Conservation (phyloP, 1,140 invertebrate species). For the Zaprionus vittiger region DNA sequence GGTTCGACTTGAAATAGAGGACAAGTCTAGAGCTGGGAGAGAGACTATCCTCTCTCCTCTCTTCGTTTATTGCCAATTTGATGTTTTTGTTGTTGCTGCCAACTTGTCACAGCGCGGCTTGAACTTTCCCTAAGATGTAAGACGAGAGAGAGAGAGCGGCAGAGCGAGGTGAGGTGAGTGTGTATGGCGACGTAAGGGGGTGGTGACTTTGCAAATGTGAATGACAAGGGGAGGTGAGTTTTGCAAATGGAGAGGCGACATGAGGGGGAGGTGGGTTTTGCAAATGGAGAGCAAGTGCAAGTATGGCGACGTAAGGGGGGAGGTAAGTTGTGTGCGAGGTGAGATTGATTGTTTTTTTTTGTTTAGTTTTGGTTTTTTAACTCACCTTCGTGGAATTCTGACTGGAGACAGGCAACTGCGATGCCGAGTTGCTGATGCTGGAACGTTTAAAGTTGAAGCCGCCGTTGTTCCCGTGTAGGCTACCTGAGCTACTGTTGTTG, state of each 20-base stretch:
- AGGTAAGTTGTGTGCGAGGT: not conserved
- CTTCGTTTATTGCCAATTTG: not conserved
- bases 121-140: constrained; percentile 9
- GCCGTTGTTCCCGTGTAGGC: constrained; percentile 31
- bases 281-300: not conserved
- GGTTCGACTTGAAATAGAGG: constrained; percentile 76
- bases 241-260: not conserved
- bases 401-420: constrained; percentile 44
- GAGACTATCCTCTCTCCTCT: not conserved
- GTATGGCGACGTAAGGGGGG: not conserved
- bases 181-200: not conserved
- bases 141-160: not conserved
- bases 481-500: constrained; percentile 54
- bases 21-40: constrained; percentile 40
- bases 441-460: constrained; percentile 56
- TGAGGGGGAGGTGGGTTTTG: not conserved
- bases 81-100: constrained; percentile 9
- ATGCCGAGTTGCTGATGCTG: constrained; percentile 62
- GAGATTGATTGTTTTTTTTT: constrained; percentile 50
- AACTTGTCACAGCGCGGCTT: constrained; percentile 22
- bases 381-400: constrained; percentile 68
- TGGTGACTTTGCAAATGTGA: constrained; percentile 5
- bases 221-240: not conserved
- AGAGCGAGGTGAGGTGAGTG: not conserved
- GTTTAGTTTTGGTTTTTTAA: not conserved